These are phyloP conservation scores for Porphyrio hochstetteri DNA, from an alignment of 2,113 vertebrate genomes.

Conservation along the genomic window DNA sequence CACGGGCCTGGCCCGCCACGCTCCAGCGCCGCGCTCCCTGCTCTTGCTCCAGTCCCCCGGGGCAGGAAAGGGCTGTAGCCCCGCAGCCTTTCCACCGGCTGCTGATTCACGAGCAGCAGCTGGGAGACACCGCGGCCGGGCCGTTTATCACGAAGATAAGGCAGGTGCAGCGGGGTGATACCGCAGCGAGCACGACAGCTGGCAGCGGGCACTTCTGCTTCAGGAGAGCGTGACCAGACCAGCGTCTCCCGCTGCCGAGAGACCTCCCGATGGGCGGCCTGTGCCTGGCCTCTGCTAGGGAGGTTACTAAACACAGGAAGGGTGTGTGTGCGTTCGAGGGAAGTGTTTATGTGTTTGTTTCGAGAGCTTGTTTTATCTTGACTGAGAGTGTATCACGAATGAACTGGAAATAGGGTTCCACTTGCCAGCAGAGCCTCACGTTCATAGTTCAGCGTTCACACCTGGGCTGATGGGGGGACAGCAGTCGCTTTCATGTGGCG, in stretches of 20 bases:
- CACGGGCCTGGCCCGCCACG: not conserved
- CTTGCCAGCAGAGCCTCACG: accelerated
- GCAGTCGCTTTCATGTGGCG: accelerated
- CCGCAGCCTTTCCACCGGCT: not conserved
- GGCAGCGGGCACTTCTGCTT: not conserved
- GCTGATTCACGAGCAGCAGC: not conserved
- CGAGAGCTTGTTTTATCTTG: not conserved
- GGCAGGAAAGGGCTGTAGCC: not conserved
- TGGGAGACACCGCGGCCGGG: accelerated
- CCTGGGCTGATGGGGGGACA: not conserved
- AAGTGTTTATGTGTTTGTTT: not conserved
- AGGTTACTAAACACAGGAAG: not conserved
- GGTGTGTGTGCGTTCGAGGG: not conserved
- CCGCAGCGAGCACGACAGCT: accelerated
- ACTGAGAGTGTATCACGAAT: accelerated
- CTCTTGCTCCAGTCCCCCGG: not conserved
- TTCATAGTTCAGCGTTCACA: accelerated
- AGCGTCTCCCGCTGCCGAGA: accelerated
- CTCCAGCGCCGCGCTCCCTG: not conserved
- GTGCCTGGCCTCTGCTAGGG: accelerated
- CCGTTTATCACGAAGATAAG: accelerated
- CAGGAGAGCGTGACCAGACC: accelerated
- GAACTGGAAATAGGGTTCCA: not conserved
- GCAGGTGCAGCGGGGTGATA: not conserved
- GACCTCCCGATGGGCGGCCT: not conserved